Evolutionary conservation across 2,888 invertebrate species (phyloP).

Genomic region (Caenorhabditis sp.): DNA sequence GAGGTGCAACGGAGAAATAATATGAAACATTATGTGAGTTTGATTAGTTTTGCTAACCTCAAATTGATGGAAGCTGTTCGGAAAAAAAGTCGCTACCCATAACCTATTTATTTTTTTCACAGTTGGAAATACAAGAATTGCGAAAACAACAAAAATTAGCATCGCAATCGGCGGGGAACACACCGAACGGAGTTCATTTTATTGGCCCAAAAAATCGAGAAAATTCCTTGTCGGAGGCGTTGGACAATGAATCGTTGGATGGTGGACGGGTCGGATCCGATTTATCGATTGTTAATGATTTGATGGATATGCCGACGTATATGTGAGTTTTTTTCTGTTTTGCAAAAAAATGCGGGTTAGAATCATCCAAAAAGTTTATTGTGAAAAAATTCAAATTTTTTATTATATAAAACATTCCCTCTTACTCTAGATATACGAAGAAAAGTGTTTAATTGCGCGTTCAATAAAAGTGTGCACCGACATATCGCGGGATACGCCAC

Average conservation of each 20-base stretch:
- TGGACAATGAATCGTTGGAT: slow-evolving; percentile 5
- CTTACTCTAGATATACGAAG: too few species aligned
- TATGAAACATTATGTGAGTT: slow-evolving; percentile 4
- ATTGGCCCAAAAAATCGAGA: not conserved
- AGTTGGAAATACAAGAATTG: not conserved
- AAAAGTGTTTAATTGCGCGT: too few species aligned
- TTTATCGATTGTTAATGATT: not conserved
- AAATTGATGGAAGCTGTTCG: not conserved
- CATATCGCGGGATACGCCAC: too few species aligned
- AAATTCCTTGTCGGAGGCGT: slow-evolving; percentile 9
- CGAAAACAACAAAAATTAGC: not conserved
- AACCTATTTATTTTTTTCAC: too few species aligned
- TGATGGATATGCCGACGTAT: not conserved
- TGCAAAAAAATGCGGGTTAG: not conserved
- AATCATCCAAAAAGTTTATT: not conserved
- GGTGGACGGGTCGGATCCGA: not conserved
- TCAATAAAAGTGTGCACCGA: too few species aligned
- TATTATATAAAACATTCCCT: too few species aligned
- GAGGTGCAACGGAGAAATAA: slow-evolving; percentile 27
- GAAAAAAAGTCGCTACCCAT: too few species aligned
- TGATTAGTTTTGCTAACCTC: slow-evolving; percentile 8
- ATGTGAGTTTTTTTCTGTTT: not conserved
- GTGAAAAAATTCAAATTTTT: too few species aligned
- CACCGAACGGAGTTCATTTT: not conserved
- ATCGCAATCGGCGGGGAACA: not conserved